Base-by-base conservation (phyloP, 2,888 invertebrate genomes). In the Steinernema hermaphroditum region DNA sequence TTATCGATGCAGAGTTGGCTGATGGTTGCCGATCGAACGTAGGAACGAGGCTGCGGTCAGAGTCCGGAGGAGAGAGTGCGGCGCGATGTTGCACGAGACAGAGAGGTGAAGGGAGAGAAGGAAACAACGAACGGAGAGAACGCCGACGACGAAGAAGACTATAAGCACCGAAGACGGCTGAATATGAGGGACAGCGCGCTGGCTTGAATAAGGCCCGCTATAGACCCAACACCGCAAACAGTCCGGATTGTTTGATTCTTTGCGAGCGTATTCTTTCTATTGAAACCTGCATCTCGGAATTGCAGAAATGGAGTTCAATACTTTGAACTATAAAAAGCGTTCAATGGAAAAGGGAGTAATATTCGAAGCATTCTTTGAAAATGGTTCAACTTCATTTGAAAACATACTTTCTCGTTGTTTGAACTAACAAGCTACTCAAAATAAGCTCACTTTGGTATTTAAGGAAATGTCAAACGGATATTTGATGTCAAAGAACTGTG, bases 11-110 rank as follows among this genome's bases (percentile, higher is more conserved):
- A 32, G 62, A 62, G 62, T 62, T 62, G 62, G 62, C 16, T 29
- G n/a, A 27, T 62, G 62, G 62, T 62, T 62, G 62, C 62, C 54
- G 62, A 62, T 62, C 62, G 62, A 50, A 62, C 62, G 62, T 62
- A 24, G 46, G 22, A 46, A 46, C 46, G 22, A 46, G 37, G 37
- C 37, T 4, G 62, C 32, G 62, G n/a, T 37, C 6, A 62, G 62
- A 62, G 62, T 14, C 32, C 32, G 27, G 62, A 29, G 62, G 27
- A 62, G 62, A 62, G 29, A 9, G 34, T 27, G 32, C 16, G 6
- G 62, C 16, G 62, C 62, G 62, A 62, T 16, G 27, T 8, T 14
- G 62, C 34, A 27, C 29, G 27, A 32, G 62, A 16, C 29, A 34
- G 32, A 62, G 29, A 62, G 32, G 29, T 16, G 34, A 62, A 62